phyloP scores from a whole-genome alignment of 2,797 vertebrate species.

The Periparus ater region DNA sequence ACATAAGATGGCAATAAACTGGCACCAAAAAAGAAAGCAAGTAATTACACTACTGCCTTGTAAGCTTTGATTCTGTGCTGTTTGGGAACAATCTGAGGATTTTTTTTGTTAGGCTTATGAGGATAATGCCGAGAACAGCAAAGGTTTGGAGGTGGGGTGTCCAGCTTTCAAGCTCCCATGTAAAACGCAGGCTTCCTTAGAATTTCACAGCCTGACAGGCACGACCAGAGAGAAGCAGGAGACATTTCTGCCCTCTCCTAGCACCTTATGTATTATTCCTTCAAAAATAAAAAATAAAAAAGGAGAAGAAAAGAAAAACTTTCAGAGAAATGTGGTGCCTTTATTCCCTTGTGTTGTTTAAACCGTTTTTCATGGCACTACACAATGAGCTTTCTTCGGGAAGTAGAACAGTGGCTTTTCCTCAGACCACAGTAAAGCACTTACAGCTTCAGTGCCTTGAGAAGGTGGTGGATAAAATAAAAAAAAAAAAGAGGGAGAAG shows the following conservation, averaged over 20 bases:
- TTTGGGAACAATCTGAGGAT: conserved; percentile 12
- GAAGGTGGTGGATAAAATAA: conserved; percentile 1
- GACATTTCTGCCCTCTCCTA: conserved; percentile 54
- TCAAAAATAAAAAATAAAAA: neutral
- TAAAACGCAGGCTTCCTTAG: conserved; percentile 9
- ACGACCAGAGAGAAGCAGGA: conserved; percentile 12
- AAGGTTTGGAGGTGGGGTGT: conserved; percentile 30
- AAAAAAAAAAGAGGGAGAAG: neutral
- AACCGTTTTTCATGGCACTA: conserved; percentile 20
- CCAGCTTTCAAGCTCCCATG: conserved; percentile 34
- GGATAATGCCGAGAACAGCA: conserved; percentile 5
- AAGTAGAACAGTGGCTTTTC: conserved; percentile 47
- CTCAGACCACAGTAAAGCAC: conserved; percentile 43
- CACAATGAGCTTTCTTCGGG: conserved; percentile 53
- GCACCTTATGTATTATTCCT: conserved; percentile 52
- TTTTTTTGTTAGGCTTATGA: neutral
- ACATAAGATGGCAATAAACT: neutral
- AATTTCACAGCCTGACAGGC: conserved; percentile 39
- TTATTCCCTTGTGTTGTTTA: conserved; percentile 58
- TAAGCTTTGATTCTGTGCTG: conserved; percentile 32
- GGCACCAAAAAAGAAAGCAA: conserved; percentile 16
- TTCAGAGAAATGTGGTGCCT: conserved; percentile 31
- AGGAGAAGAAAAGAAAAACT: neutral
- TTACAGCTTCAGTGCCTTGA: neutral
- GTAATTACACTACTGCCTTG: conserved; percentile 33